Conservation (phyloP, 2,888 invertebrate species). For the Danaus chrysippus region DNA sequence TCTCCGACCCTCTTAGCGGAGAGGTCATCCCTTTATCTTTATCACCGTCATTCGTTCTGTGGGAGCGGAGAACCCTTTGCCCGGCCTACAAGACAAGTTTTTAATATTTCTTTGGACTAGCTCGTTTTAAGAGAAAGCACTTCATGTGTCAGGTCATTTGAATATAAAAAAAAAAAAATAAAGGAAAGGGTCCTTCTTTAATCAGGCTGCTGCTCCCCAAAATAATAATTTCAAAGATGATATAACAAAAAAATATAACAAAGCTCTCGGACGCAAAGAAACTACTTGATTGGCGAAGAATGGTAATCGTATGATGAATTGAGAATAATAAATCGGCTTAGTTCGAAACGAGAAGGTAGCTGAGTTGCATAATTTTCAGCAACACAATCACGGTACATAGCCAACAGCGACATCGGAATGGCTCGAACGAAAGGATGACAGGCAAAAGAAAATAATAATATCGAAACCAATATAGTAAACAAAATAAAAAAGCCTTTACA, state of each 20-base stretch:
- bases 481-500: no score
- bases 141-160: background rate
- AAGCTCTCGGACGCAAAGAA: background rate
- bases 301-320: background rate
- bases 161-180: background rate
- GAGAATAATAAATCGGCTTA: background rate
- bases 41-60: conserved; percentile 79
- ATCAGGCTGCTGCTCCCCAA: conserved; percentile 7
- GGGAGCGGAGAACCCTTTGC: conserved; percentile 77
- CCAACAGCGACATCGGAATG: background rate
- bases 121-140: conserved; percentile 8
- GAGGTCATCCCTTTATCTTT: conserved; percentile 71
- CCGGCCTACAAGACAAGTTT: conserved; percentile 58
- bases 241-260: background rate
- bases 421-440: background rate
- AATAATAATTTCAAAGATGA: conserved; percentile 2
- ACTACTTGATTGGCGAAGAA: conserved; percentile 1
- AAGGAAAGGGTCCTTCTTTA: background rate
- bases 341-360: background rate
- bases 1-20: conserved; percentile 55
- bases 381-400: background rate
- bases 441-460: background rate
- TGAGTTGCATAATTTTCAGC: background rate
- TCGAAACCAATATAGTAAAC: conserved; percentile 2
- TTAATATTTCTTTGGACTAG: conserved; percentile 33